Conservation (phyloP, 1,140 invertebrate genomes). For the Atta cephalotes region DNA sequence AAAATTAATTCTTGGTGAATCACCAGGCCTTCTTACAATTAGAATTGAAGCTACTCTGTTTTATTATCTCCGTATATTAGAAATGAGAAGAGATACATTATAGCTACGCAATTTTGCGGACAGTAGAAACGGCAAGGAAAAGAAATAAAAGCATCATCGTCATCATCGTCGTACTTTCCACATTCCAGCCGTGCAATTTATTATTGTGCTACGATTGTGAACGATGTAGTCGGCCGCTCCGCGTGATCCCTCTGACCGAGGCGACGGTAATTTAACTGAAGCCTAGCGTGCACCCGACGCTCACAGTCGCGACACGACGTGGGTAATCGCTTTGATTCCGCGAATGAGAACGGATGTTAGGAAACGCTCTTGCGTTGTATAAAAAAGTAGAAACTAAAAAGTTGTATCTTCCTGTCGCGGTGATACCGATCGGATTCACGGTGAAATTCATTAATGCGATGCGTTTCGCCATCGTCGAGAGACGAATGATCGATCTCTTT, state of each 20-base stretch:
- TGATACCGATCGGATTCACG: constrained; percentile 71
- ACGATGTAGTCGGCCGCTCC: constrained; percentile 28
- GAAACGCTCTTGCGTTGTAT: constrained; percentile 80
- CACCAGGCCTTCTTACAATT: neutral
- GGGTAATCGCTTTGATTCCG: constrained; percentile 84
- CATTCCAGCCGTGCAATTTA: constrained; percentile 50
- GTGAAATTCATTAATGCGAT: constrained; percentile 71
- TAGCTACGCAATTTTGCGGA: neutral
- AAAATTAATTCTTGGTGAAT: no score
- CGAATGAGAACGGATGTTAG: constrained; percentile 85
- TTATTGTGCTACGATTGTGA: constrained; percentile 51
- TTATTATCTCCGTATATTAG: neutral
- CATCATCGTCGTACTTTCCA: constrained; percentile 37
- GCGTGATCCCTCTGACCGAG: constrained; percentile 61
- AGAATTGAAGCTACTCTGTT: neutral
- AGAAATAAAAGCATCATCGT: constrained; percentile 2
- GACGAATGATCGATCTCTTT: constrained; percentile 25
- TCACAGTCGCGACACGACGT: constrained; percentile 75
- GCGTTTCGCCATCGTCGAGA: constrained; percentile 39
- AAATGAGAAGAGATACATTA: neutral
- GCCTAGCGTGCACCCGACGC: constrained; percentile 58
- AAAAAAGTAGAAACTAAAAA: constrained; percentile 84
- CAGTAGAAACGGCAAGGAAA: neutral
- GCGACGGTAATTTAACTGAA: constrained; percentile 63
- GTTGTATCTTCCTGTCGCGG: constrained; percentile 78